Conservation (phyloP, 1,140 invertebrate species). For the Eulimnadia texana region DNA sequence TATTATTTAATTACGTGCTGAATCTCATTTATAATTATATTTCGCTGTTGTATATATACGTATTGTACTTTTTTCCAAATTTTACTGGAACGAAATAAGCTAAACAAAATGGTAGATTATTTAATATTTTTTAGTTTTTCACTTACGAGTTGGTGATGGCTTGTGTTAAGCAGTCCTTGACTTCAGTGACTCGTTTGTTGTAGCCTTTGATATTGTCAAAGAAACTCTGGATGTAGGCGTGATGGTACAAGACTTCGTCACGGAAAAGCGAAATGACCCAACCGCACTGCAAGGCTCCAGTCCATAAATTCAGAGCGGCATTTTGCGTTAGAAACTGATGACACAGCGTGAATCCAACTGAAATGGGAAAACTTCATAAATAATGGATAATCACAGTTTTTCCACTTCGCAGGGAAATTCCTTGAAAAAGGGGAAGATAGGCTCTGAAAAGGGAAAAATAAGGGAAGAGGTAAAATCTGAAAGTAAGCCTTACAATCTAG, state of each 20-base stretch:
- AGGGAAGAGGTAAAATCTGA: no score
- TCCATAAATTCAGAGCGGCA: conserved; percentile 74
- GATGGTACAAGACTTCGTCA: conserved; percentile 93
- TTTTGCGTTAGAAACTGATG: conserved; percentile 53
- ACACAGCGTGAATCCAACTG: conserved; percentile 77
- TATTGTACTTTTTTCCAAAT: no score
- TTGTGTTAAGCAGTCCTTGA: conserved; percentile 84
- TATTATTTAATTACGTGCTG: no score
- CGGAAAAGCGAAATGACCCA: conserved; percentile 90
- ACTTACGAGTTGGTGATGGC: conserved; percentile 73
- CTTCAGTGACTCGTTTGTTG: conserved; percentile 76
- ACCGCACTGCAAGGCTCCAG: conserved; percentile 74
- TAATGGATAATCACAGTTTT: conserved; percentile 12
- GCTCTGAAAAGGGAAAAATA: no score
- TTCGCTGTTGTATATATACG: no score
- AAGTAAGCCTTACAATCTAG: no score
- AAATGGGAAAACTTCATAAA: conserved; percentile 24
- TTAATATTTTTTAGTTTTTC: no score
- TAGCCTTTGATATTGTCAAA: conserved; percentile 94
- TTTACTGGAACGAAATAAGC: no score
- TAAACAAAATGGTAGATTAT: no score
- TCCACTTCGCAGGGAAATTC: no score
- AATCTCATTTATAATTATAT: no score
- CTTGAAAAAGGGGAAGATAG: no score
- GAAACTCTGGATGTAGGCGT: conserved; percentile 80